Conservation (phyloP, 1,140 invertebrate genomes). For the Micrasema longulum region DNA sequence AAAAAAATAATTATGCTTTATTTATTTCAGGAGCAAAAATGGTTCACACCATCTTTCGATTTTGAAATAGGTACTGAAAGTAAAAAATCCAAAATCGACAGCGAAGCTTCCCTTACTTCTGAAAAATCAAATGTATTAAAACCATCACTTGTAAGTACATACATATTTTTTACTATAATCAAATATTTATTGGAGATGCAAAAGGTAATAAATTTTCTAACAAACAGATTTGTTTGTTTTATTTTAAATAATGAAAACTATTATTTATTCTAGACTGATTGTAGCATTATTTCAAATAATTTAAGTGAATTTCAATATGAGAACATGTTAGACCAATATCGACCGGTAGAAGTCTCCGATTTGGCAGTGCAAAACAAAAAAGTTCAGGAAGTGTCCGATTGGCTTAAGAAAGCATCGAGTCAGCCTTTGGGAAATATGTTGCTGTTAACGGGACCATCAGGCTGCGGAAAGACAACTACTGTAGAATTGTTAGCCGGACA, state of each 20-base stretch:
- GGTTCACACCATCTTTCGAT: slow-evolving; percentile 41
- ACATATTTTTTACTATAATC: no score
- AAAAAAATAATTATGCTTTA: no score
- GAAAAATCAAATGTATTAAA: slow-evolving; percentile 6
- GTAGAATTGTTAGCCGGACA: slow-evolving; percentile 72
- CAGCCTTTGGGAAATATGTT: slow-evolving; percentile 69
- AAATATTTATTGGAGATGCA: no score
- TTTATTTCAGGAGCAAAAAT: slow-evolving; percentile 28
- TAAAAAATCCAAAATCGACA: slow-evolving; percentile 29
- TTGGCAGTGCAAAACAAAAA: slow-evolving; percentile 74
- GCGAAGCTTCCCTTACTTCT: not conserved
- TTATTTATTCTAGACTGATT: no score
- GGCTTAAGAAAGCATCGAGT: slow-evolving; percentile 63
- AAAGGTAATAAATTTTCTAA: no score
- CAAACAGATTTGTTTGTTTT: no score
- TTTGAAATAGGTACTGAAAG: slow-evolving; percentile 16
- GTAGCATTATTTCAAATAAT: not conserved
- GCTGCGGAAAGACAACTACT: slow-evolving; percentile 77
- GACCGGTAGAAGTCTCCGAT: slow-evolving; percentile 67
- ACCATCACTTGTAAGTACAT: no score
- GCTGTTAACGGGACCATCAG: slow-evolving; percentile 77
- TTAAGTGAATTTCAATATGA: slow-evolving; percentile 4
- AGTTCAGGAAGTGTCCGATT: slow-evolving; percentile 71
- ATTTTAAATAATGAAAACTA: no score
- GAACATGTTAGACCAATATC: slow-evolving; percentile 67